Percentiles rank a stretch among this genome's conserved stretches.
These are phyloP conservation scores for Latheticus oryzae DNA, from an alignment of 2,888 invertebrate genomes.

Conservation along the genomic window DNA sequence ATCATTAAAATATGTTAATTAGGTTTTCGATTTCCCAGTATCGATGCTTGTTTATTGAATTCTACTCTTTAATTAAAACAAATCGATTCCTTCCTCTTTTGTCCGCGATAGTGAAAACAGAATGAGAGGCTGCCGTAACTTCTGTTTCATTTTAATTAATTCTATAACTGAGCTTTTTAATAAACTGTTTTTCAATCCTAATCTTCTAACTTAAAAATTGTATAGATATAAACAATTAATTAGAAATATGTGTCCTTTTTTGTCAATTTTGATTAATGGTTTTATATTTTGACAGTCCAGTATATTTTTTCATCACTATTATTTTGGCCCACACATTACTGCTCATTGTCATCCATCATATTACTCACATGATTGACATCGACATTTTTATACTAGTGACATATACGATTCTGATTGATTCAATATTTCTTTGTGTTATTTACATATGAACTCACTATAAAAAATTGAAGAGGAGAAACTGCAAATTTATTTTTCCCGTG, in stretches of 20 bases:
- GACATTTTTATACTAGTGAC: slow-evolving; percentile 6
- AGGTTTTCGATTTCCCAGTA: slow-evolving; percentile 35
- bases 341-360: slow-evolving; percentile 22
- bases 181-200: too few species aligned
- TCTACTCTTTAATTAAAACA: slow-evolving; percentile 32
- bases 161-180: too few species aligned
- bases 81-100: slow-evolving; percentile 32
- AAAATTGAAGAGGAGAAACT: slow-evolving; percentile 9
- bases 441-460: slow-evolving; percentile 3
- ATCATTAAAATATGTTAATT: slow-evolving; percentile 42
- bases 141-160: slow-evolving; percentile 18
- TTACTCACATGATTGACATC: slow-evolving; percentile 5
- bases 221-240: too few species aligned
- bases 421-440: neutral
- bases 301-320: slow-evolving; percentile 14
- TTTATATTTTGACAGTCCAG: slow-evolving; percentile 1
- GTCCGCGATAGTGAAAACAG: slow-evolving; percentile 4
- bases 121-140: slow-evolving; percentile 9
- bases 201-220: too few species aligned
- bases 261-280: slow-evolving; percentile 8
- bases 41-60: slow-evolving; percentile 31
- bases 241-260: too few species aligned
- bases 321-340: slow-evolving; percentile 13
- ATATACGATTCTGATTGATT: slow-evolving; percentile 11
- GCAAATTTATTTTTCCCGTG: neutral